Evolutionary conservation across 2,113 vertebrate genomes (phyloP).

Genomic region (Brachirus orientalis): DNA sequence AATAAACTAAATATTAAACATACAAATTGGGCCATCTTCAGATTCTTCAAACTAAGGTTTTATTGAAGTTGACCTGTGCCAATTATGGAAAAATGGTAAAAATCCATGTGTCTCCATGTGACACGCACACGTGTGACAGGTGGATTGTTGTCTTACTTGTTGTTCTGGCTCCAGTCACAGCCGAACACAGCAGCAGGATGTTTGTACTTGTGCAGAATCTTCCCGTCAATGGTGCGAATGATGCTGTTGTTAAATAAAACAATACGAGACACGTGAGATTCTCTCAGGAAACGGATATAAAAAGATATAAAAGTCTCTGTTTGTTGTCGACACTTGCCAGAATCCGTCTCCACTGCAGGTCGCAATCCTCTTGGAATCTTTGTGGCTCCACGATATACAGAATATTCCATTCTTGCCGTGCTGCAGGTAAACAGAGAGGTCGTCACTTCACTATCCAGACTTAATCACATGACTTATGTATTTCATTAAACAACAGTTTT

Average conservation of each 20-base stretch:
- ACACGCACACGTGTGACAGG: no score
- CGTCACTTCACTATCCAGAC: background rate
- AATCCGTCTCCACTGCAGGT: conserved; percentile 95
- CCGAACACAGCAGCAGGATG: conserved; percentile 97
- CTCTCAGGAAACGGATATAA: background rate
- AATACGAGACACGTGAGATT: background rate
- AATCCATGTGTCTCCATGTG: no score
- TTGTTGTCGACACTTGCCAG: conserved; percentile 84
- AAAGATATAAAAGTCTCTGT: background rate
- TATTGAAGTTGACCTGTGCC: no score
- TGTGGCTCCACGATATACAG: conserved; percentile 99
- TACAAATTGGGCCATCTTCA: no score
- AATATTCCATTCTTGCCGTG: conserved; percentile 98
- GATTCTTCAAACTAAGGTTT: no score
- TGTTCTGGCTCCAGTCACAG: conserved; percentile 99
- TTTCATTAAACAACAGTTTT: no score
- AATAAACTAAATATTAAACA: no score
- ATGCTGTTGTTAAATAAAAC: conserved; percentile 83
- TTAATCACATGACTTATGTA: no score
- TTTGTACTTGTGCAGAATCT: conserved; percentile 94
- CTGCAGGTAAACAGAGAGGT: conserved; percentile 70
- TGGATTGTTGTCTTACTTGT: conserved; percentile 86
- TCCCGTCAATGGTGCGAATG: conserved; percentile 93
- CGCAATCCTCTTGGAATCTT: conserved; percentile 98
- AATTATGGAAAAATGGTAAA: no score